Conservation (phyloP, 2,888 invertebrate species). For the Euclidia mi region DNA sequence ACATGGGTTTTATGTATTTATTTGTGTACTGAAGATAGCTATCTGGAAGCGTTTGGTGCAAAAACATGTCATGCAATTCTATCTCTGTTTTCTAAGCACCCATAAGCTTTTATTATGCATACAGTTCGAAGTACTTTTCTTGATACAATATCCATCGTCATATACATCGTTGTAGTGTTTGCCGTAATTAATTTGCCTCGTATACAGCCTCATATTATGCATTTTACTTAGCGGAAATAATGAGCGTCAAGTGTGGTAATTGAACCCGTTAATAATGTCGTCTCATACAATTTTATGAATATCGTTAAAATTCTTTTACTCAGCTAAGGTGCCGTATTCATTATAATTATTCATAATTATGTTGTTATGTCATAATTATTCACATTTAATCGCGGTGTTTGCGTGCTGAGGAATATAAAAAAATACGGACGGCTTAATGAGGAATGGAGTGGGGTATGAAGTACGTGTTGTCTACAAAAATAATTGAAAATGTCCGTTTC, state of each 20-base stretch:
- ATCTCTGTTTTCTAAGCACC: too few relatives aligned
- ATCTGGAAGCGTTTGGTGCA: too few relatives aligned
- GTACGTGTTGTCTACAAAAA: neutral
- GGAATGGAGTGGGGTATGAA: neutral
- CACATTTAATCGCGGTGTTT: slow-evolving; percentile 2
- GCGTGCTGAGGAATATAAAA: neutral
- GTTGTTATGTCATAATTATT: slow-evolving; percentile 7
- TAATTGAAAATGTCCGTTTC: neutral
- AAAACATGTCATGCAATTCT: too few relatives aligned
- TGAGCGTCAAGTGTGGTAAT: slow-evolving; percentile 11
- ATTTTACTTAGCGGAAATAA: slow-evolving; percentile 24
- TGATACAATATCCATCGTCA: too few relatives aligned
- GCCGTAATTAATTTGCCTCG: too few relatives aligned
- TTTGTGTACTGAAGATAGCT: too few relatives aligned
- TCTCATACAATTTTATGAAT: slow-evolving; percentile 17
- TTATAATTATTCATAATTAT: slow-evolving; percentile 10
- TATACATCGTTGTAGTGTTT: too few relatives aligned
- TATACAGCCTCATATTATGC: slow-evolving; percentile 8
- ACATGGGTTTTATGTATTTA: too few relatives aligned
- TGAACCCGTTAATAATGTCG: slow-evolving; percentile 9
- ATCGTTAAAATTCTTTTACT: slow-evolving; percentile 15
- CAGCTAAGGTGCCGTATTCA: slow-evolving; percentile 6
- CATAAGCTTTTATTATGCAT: too few relatives aligned
- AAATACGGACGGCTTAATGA: neutral
- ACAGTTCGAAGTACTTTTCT: too few relatives aligned